phyloP scores from a whole-genome alignment of 2,113 vertebrate species.

The Zosterops hypoxanthus region DNA sequence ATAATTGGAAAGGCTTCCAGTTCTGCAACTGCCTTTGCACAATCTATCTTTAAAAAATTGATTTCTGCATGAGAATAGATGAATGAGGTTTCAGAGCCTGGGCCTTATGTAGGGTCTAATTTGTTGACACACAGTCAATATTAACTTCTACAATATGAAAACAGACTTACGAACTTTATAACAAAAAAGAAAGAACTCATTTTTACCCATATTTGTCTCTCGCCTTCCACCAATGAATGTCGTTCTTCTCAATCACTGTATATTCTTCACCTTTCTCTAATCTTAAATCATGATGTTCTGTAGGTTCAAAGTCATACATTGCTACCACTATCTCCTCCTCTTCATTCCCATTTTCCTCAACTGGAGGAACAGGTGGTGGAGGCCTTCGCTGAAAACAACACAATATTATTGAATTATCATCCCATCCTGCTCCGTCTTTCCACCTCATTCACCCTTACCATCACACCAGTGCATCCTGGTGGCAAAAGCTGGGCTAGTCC shows the following conservation, averaged over 20 bases:
- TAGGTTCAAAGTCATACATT: slow-evolving; percentile 87
- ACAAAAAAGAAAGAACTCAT: neutral
- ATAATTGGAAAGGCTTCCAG: neutral
- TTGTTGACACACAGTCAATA: neutral
- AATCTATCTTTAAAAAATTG: neutral
- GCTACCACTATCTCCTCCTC: slow-evolving; percentile 83
- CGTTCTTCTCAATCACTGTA: slow-evolving; percentile 85
- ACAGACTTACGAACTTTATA: neutral
- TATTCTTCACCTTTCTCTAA: slow-evolving; percentile 88
- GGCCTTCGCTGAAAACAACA: slow-evolving; percentile 70
- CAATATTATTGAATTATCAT: neutral
- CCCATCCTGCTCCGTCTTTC: neutral
- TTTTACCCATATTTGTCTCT: slow-evolving; percentile 86
- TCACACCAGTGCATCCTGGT: neutral
- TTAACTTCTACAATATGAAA: neutral
- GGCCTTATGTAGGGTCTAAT: neutral
- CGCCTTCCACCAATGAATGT: slow-evolving; percentile 90
- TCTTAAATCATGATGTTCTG: slow-evolving; percentile 86
- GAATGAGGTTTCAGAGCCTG: neutral
- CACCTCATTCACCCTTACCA: neutral
- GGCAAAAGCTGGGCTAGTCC: neutral
- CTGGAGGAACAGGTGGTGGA: slow-evolving; percentile 58
- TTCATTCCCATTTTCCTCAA: slow-evolving; percentile 51
- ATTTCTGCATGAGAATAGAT: neutral
- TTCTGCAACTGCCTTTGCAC: neutral